phyloP scores from a whole-genome alignment of 2,113 vertebrate species.

The Rafetus swinhoei region DNA sequence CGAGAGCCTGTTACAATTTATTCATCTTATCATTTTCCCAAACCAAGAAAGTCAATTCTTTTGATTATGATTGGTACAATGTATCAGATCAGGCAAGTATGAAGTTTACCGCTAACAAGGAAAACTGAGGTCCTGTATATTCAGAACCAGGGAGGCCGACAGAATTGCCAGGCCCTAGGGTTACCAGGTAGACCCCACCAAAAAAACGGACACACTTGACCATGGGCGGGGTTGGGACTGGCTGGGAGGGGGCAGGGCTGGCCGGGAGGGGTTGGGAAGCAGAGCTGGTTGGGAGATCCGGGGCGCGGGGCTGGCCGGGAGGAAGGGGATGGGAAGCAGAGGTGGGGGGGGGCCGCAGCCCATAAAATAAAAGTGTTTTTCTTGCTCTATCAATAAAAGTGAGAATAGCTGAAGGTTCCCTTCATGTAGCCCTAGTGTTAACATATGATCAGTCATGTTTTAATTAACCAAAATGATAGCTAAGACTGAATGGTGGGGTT shows the following conservation, averaged over 20 bases:
- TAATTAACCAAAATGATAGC: background rate
- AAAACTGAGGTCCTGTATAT: background rate
- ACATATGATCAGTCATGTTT: background rate
- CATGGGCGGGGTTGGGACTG: too few species aligned
- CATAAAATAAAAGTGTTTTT: background rate
- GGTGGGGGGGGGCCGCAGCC: too few species aligned
- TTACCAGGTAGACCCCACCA: too few species aligned
- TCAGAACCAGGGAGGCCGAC: background rate
- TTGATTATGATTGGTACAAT: slow-evolving; percentile 99
- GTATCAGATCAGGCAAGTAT: slow-evolving; percentile 95
- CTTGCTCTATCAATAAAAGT: background rate
- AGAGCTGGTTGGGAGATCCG: too few species aligned
- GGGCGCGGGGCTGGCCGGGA: background rate
- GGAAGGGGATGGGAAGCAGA: too few species aligned
- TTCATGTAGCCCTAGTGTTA: background rate
- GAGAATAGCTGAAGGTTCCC: background rate
- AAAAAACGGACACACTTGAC: too few species aligned
- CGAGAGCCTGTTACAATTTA: slow-evolving; percentile 97
- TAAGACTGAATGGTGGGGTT: background rate
- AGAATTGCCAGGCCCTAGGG: too few species aligned
- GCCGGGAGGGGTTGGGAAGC: too few species aligned
- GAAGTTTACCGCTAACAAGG: background rate
- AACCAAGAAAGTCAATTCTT: slow-evolving; percentile 88
- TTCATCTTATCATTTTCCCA: slow-evolving; percentile 89
- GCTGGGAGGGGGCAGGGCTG: too few species aligned